Evolutionary conservation across 2,888 invertebrate species (phyloP).

Genomic region (Patella ulyssiponensis): DNA sequence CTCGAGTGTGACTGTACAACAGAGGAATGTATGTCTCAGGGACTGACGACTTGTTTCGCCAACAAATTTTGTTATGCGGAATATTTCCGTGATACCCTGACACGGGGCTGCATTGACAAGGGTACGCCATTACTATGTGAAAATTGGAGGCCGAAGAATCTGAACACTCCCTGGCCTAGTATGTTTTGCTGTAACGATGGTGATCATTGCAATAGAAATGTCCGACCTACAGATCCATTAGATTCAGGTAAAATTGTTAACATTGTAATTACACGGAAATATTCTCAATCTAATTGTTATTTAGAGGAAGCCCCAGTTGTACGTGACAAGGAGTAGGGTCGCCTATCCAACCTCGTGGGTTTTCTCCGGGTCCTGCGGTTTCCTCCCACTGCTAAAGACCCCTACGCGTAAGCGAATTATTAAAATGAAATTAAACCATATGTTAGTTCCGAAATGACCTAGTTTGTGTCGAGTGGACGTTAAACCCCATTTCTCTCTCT

Average conservation of each 20-base stretch:
- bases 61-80: slow-evolving; percentile 72
- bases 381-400: too few species aligned
- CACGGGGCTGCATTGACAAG: slow-evolving; percentile 71
- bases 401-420: too few species aligned
- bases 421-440: too few species aligned
- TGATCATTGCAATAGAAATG: slow-evolving; percentile 68
- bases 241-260: slow-evolving; percentile 38
- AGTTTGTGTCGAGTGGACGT: too few species aligned
- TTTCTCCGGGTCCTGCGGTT: too few species aligned
- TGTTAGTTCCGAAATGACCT: too few species aligned
- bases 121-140: slow-evolving; percentile 72
- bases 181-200: slow-evolving; percentile 69
- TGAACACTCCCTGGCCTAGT: slow-evolving; percentile 68
- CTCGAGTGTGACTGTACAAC: slow-evolving; percentile 71
- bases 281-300: too few species aligned
- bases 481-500: too few species aligned
- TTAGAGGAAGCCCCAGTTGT: too few species aligned
- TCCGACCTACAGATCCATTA: slow-evolving; percentile 57
- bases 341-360: too few species aligned
- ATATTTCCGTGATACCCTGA: slow-evolving; percentile 63
- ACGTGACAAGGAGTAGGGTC: too few species aligned
- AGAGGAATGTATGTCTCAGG: slow-evolving; percentile 62
- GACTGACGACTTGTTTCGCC: slow-evolving; percentile 65
- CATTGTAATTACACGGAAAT: too few species aligned
- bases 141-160: slow-evolving; percentile 68